phyloP scores from a whole-genome alignment of 2,797 vertebrate species.

The Sylvia borin region DNA sequence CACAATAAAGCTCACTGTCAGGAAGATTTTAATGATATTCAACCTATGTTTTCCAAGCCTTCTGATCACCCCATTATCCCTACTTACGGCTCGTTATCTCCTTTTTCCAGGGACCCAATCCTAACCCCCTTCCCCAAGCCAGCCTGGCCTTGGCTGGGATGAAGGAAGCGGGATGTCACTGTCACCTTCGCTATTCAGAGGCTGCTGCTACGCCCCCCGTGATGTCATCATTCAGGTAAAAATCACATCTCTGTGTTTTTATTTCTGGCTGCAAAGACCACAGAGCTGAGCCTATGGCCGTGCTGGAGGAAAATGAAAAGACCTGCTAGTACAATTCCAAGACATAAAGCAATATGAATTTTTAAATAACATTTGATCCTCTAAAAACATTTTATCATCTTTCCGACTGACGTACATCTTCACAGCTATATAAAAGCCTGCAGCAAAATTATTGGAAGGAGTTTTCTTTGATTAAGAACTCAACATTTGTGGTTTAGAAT shows the following conservation, averaged over 20 bases:
- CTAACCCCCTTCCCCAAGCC: neutral
- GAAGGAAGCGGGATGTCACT: neutral
- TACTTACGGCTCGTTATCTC: conserved; percentile 18
- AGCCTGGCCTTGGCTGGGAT: neutral
- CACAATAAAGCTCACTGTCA: conserved; percentile 35
- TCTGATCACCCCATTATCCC: conserved; percentile 29
- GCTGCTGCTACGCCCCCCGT: neutral
- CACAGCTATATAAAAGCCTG: neutral
- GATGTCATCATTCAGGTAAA: neutral
- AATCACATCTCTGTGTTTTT: neutral
- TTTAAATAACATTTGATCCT: conserved; percentile 41
- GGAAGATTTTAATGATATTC: conserved; percentile 69
- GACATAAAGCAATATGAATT: conserved; percentile 46
- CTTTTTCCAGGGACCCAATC: neutral
- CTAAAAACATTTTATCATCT: conserved; percentile 27
- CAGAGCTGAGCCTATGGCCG: conserved; percentile 10
- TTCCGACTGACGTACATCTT: neutral
- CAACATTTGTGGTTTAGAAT: conserved; percentile 28
- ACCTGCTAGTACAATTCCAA: conserved; percentile 58
- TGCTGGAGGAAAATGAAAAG: conserved; percentile 62
- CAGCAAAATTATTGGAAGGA: conserved; percentile 40
- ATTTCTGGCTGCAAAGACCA: neutral
- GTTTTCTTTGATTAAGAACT: conserved; percentile 45
- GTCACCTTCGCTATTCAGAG: neutral
- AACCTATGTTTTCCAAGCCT: neutral